Percentiles rank a stretch among this genome's conserved stretches.
Evolutionary conservation across 2,888 invertebrate genomes (phyloP).

Genomic region (Dynastes grantii): DNA sequence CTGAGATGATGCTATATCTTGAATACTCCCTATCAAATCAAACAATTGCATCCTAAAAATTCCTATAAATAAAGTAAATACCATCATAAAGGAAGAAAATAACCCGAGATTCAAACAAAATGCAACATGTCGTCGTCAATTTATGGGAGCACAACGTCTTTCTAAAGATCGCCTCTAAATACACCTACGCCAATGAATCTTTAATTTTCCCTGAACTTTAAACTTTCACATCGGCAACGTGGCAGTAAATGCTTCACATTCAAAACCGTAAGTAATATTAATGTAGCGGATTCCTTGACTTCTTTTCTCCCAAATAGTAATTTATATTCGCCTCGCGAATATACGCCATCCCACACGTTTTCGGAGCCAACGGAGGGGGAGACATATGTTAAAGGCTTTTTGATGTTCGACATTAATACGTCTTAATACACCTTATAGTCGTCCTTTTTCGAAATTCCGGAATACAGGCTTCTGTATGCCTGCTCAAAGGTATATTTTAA

Average conservation of each 20-base stretch:
- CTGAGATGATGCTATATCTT: no score
- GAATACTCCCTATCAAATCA: no score
- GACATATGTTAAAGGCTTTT: conserved; percentile 3
- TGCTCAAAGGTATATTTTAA: neutral
- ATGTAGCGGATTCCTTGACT: neutral
- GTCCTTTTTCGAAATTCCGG: neutral
- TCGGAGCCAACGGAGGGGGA: neutral
- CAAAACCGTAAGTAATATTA: conserved; percentile 24
- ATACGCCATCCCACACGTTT: neutral
- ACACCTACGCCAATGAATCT: conserved; percentile 11
- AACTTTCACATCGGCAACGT: conserved; percentile 12
- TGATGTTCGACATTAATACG: conserved; percentile 7
- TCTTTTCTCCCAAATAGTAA: conserved; percentile 20
- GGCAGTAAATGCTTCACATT: conserved; percentile 19
- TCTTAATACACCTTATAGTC: neutral
- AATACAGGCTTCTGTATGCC: neutral
- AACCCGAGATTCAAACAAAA: neutral
- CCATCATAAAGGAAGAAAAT: no score
- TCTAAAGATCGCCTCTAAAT: conserved; percentile 14
- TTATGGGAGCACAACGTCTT: conserved; percentile 5
- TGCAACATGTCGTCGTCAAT: conserved; percentile 10
- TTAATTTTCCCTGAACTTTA: conserved; percentile 25
- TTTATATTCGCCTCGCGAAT: conserved; percentile 18
- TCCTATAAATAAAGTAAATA: no score
- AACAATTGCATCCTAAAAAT: no score